Evolutionary conservation across 2,888 invertebrate genomes (phyloP), one percentile per base, ranked within the genome.

Genomic region (Melangyna quadrimaculata): DNA sequence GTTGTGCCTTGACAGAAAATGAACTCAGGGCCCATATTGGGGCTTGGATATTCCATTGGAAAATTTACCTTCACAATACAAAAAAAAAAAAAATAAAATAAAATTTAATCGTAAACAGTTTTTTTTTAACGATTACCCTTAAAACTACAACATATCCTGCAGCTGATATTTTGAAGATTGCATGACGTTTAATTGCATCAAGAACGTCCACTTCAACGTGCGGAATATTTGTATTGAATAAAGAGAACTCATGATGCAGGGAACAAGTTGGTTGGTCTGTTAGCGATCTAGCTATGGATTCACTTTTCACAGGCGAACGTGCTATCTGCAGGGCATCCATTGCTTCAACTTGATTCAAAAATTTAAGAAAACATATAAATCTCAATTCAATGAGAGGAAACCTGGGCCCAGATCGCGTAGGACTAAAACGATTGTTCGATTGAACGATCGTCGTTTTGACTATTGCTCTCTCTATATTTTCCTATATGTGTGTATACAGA

Each of bases 181-280:
- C 94, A 93, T 94, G 92, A 78, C 93, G 90, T 91, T 94, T 89
- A 87, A 93, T 92, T 80, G 92, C 90, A 88, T 92, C 93, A 90
- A 94, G 90, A 83, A 92, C 92, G 78, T 92, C 93, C 40, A 95
- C 94, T 88, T 94, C 94, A 77, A 96, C 94, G 91, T 96, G 95
- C 3, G 95, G 95, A 90, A 96, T 95, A 89, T 95, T 95, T 57
- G 95, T 94, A 90, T 96, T 96, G 63, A 96, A 93, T 43, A 96
- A 91, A 1, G 95, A 95, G 91, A 96, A 96, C 90, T 96, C 96
- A 90, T 96, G 95, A 89, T 95, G 95, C 45, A 96, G 92, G 1
- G 92, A 92, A 59, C 91, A 92, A 0, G 92, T 91, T 3, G 92
- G 91, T 48, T 91, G 91, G 86, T 91, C 91, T 0, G 91, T 91